phyloP scores from a whole-genome alignment of 2,113 vertebrate species.

The Fukomys damarensis region DNA sequence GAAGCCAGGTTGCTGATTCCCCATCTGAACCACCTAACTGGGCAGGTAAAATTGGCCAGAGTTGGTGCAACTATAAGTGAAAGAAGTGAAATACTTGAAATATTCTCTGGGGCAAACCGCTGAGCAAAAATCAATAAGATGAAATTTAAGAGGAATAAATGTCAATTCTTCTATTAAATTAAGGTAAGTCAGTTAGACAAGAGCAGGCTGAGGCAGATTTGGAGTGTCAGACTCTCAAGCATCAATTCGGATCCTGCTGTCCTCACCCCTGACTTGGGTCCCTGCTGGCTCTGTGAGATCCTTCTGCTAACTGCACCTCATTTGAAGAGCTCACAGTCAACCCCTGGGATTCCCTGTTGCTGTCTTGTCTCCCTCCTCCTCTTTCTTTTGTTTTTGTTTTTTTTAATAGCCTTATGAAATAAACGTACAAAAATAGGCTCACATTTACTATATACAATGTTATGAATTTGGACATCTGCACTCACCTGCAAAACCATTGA shows the following conservation, averaged over 20 bases:
- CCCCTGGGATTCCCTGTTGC: not conserved
- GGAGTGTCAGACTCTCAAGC: not conserved
- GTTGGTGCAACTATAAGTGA: not conserved
- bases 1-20: not conserved
- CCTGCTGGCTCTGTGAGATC: not conserved
- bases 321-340: not conserved
- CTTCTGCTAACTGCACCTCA: not conserved
- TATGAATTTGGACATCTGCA: not conserved
- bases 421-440: no score
- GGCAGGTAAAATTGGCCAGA: not conserved
- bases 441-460: not conserved
- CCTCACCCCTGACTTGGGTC: not conserved
- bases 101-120: constrained; percentile 13
- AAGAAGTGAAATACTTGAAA: constrained; percentile 31
- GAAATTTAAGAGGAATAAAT: constrained; percentile 54
- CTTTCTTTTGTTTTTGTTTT: not conserved
- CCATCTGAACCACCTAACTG: not conserved
- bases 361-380: not conserved
- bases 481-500: not conserved
- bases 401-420: not conserved
- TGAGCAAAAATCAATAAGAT: constrained; percentile 47
- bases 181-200: constrained; percentile 39
- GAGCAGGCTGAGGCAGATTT: not conserved
- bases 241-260: not conserved
- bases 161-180: constrained; percentile 18